A percentile compares a stretch with the other conserved stretches of the same genome.
Conservation (phyloP, 2,113 vertebrate genomes). For the Alosa alosa region DNA sequence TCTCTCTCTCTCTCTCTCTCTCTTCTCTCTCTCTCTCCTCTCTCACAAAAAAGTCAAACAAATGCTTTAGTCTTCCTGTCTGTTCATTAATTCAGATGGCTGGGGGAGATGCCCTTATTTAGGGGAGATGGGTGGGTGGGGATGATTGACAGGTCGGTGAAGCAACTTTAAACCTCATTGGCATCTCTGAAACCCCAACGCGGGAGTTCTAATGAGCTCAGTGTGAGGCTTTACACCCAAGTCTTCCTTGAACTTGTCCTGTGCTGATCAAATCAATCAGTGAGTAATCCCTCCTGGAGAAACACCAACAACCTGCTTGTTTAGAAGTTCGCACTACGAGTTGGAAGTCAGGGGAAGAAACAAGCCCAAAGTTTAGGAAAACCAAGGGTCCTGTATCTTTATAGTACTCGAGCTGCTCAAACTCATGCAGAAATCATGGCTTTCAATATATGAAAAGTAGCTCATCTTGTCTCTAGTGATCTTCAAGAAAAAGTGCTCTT, state of each 20-base stretch:
- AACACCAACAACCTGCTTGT: neutral
- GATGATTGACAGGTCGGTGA: neutral
- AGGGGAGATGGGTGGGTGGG: neutral
- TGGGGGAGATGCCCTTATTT: neutral
- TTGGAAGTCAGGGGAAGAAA: neutral
- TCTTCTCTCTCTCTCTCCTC: neutral
- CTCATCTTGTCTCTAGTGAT: too few species aligned
- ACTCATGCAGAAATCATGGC: neutral
- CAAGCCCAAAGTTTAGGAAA: neutral
- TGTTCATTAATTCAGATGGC: neutral
- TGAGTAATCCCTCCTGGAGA: neutral
- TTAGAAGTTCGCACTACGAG: neutral
- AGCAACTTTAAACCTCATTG: neutral
- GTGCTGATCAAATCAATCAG: neutral
- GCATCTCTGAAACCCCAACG: neutral
- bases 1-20: neutral
- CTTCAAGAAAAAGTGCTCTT: too few species aligned
- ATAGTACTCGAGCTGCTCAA: neutral
- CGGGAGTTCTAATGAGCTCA: conserved; percentile 7
- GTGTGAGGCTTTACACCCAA: neutral
- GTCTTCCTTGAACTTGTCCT: conserved; percentile 3
- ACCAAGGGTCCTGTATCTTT: neutral
- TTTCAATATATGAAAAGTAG: too few species aligned
- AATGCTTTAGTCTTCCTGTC: neutral
- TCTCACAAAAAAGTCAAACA: neutral